Percentiles rank a stretch among this genome's conserved stretches.
These are phyloP conservation scores for Euplexia lucipara DNA, from an alignment of 2,888 invertebrate genomes.

Conservation along the genomic window DNA sequence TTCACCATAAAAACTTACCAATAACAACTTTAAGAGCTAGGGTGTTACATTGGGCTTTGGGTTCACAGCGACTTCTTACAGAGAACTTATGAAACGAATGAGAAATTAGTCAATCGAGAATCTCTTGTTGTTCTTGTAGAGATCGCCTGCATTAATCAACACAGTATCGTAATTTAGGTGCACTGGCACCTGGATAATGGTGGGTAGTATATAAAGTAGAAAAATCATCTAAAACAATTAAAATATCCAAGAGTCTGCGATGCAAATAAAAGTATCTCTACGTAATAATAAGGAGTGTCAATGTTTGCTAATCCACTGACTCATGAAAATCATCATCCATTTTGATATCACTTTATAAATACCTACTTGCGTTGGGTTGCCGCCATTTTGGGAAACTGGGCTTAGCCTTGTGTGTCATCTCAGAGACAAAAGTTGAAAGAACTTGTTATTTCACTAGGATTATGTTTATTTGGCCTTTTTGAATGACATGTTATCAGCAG, in stretches of 20 bases:
- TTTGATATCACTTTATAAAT: conserved; percentile 24
- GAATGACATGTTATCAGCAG: neutral
- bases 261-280: neutral
- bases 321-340: conserved; percentile 29
- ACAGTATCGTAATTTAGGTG: no score
- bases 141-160: no score
- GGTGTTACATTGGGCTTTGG: no score
- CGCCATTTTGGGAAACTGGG: conserved; percentile 50
- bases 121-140: no score
- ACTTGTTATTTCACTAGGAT: conserved; percentile 41
- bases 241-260: neutral
- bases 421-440: conserved; percentile 37
- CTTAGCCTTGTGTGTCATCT: conserved; percentile 51
- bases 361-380: conserved; percentile 24
- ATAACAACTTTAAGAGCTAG: no score
- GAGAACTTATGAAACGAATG: no score
- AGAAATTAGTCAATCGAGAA: no score
- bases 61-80: no score
- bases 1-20: no score
- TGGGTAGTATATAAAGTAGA: no score
- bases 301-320: conserved; percentile 42
- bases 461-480: neutral
- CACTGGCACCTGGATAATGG: no score
- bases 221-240: no score
- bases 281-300: conserved; percentile 25